Evolutionary conservation across 2,797 vertebrate genomes (phyloP).

Genomic region (Octomys mimax): DNA sequence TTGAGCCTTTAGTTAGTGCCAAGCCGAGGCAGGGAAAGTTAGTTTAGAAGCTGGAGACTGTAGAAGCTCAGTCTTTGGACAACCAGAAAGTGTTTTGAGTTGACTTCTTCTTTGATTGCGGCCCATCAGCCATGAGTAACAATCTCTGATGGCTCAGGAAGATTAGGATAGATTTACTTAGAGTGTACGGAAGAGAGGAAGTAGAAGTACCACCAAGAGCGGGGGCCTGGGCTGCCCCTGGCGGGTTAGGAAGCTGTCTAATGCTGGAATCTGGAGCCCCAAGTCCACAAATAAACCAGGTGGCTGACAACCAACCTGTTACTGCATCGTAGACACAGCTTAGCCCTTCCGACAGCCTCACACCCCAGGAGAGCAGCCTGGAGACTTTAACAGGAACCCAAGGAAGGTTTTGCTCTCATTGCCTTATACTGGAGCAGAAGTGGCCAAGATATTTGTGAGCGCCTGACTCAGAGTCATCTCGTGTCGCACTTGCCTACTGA

Average conservation of each 20-base stretch:
- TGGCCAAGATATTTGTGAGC: neutral
- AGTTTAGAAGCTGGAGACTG: neutral
- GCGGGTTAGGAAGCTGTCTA: neutral
- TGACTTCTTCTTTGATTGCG: neutral
- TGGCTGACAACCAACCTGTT: neutral
- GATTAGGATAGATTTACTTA: neutral
- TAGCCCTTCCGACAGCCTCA: neutral
- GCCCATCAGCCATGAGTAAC: no score
- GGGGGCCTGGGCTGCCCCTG: neutral
- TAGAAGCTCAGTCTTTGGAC: neutral
- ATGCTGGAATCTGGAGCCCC: neutral
- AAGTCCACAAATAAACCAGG: neutral
- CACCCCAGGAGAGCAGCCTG: neutral
- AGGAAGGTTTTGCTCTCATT: neutral
- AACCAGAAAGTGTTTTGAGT: neutral
- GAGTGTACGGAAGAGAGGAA: neutral
- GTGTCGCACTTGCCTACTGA: neutral
- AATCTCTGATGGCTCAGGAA: neutral
- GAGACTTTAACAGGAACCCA: neutral
- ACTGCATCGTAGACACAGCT: neutral
- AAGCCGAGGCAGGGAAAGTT: neutral
- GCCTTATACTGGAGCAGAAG: neutral
- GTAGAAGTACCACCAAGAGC: rapidly evolving
- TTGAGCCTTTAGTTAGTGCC: neutral
- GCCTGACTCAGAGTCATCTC: neutral